phyloP scores from a whole-genome alignment of 2,113 vertebrate genomes.

The Myotis yumanensis region DNA sequence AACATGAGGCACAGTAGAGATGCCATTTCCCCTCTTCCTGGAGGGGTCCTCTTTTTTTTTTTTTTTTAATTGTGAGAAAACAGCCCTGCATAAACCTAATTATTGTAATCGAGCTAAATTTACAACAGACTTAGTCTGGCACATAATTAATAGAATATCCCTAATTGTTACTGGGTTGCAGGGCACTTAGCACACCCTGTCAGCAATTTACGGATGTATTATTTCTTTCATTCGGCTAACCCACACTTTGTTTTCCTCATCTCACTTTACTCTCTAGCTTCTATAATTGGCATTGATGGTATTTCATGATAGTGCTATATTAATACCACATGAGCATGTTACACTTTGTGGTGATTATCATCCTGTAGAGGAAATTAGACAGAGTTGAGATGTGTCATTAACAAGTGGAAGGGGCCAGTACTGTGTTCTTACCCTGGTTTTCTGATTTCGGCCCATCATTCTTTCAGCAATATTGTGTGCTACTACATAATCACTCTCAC shows the following conservation, averaged over 20 bases:
- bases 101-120: not conserved
- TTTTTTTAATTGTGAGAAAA: conserved; percentile 6
- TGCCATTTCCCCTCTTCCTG: not conserved
- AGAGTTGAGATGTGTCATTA: not conserved
- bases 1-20: not conserved
- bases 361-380: not conserved
- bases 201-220: not conserved
- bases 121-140: not conserved
- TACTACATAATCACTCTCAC: not conserved
- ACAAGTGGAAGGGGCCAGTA: not conserved
- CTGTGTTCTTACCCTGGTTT: not conserved
- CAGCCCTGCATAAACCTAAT: not conserved
- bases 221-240: conserved; percentile 28
- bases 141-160: conserved; percentile 3
- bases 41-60: not conserved
- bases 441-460: not conserved
- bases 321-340: not conserved
- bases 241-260: conserved; percentile 17
- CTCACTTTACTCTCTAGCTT: not conserved
- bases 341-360: not conserved
- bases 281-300: not conserved
- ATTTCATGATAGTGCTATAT: not conserved
- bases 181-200: not conserved
- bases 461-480: not conserved
- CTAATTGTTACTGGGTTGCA: not conserved